Percentiles rank a stretch among this genome's conserved stretches.
These are phyloP conservation scores for Morpho deidamia DNA, from an alignment of 2,888 invertebrate genomes.

Conservation along the genomic window DNA sequence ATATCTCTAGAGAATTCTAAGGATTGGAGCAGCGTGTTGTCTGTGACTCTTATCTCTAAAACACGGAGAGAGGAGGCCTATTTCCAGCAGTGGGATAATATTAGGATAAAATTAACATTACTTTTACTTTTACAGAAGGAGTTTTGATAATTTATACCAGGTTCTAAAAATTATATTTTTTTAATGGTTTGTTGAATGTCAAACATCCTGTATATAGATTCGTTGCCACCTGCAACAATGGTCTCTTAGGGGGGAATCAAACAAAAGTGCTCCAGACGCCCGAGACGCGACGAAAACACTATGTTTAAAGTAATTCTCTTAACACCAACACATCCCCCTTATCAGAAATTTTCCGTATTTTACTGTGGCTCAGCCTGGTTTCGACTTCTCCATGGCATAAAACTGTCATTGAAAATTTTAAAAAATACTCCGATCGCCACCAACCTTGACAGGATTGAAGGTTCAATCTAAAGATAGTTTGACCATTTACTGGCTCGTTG, in stretches of 20 bases:
- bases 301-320: conserved; percentile 5
- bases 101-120: not conserved
- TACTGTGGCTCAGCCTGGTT: too few species aligned
- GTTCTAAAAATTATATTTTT: not conserved
- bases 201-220: conserved; percentile 24
- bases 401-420: too few species aligned
- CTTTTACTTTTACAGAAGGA: not conserved
- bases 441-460: too few species aligned
- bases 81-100: not conserved
- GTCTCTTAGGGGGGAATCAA: conserved; percentile 32
- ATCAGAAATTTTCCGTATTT: too few species aligned
- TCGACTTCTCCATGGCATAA: too few species aligned
- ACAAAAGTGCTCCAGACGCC: conserved; percentile 26
- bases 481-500: too few species aligned
- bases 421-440: too few species aligned
- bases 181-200: not conserved
- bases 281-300: not conserved
- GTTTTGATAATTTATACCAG: not conserved
- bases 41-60: not conserved
- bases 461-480: too few species aligned
- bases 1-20: not conserved
- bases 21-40: too few species aligned
- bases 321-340: not conserved
- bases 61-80: too few species aligned
- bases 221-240: conserved; percentile 36